Evolutionary conservation across 1,140 invertebrate genomes (phyloP), one percentile per base, ranked within the genome.

Genomic region (Trypoxylus dichotomus): DNA sequence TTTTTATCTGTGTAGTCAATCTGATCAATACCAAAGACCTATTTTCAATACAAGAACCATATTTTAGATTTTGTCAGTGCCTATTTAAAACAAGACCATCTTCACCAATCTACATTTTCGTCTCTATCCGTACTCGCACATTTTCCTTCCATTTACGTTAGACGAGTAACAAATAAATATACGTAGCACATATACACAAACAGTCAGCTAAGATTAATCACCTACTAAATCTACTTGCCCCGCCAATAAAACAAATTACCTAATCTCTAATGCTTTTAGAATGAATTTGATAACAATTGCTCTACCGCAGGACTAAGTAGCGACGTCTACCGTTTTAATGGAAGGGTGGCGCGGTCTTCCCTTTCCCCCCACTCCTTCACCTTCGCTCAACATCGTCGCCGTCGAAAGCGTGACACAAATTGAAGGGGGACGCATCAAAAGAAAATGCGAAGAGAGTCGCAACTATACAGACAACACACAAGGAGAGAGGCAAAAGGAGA

Each of bases 221-320:
- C 60, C 25, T 24, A 19, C 11, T 15, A 68, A 68, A 68, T 68
- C 60, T 27, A 68, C 60, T 68, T 68, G 21, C 60, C 60, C 24
- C 60, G 60, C 60, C 60, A 68, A 68, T 68, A 68, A 68, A 68
- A 68, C 60, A 68, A 68, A 68, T 68, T 68, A 68, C 27, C 24
- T 68, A 68, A 68, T 68, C 60, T 68, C 60, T 29, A 68, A 68
- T 68, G 60, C 60, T 68, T 68, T 68, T 68, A 68, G 60, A 68
- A 68, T 25, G 60, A 68, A 68, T 68, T 68, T 68, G 60, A 68
- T 68, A 68, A 68, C 60, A 29, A 68, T 68, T 68, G 60, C 60
- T 68, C 60, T 29, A 68, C 60, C 60, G 60, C 60, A 68, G 24
- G 60, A 24, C 60, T 29, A 68, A 68, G 24, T 15, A 68, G 24